A percentile compares a stretch with the other conserved stretches of the same genome.
Evolutionary conservation across 2,888 invertebrate genomes (phyloP).

Genomic region (Capitulum mitella): DNA sequence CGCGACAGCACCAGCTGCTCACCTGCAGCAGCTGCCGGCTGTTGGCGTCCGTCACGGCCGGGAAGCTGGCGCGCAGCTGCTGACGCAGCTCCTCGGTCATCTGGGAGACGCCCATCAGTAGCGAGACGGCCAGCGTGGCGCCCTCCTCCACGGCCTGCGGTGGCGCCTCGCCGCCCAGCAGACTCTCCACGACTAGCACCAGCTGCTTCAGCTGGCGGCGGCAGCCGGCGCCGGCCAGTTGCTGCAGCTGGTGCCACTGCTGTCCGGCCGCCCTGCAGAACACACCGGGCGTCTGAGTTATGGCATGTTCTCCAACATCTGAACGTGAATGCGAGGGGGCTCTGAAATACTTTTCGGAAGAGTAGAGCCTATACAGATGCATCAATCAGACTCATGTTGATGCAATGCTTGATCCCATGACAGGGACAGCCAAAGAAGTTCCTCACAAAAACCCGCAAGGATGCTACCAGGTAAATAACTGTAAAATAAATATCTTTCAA

Average conservation of each 20-base stretch:
- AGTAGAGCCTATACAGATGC: no score
- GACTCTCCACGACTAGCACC: background rate
- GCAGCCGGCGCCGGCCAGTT: background rate
- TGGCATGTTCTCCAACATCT: no score
- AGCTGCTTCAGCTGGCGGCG: slow-evolving; percentile 16
- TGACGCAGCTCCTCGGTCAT: background rate
- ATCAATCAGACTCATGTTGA: no score
- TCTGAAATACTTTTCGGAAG: no score
- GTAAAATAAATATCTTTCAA: no score
- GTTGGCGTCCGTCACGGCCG: background rate
- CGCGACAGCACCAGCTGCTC: background rate
- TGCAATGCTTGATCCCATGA: no score
- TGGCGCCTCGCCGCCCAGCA: slow-evolving; percentile 19
- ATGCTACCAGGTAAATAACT: no score
- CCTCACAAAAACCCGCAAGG: no score
- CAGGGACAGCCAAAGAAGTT: no score
- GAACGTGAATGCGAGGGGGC: no score
- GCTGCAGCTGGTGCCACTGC: slow-evolving; percentile 11
- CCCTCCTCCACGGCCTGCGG: slow-evolving; percentile 5
- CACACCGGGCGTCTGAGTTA: no score
- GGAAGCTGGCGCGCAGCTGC: background rate
- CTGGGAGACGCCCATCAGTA: background rate
- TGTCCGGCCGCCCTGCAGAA: background rate
- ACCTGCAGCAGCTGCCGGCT: slow-evolving; percentile 10
- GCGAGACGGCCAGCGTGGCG: background rate